Evolutionary conservation across 2,888 invertebrate species (phyloP).

Genomic region (Epirrhoe tristata): DNA sequence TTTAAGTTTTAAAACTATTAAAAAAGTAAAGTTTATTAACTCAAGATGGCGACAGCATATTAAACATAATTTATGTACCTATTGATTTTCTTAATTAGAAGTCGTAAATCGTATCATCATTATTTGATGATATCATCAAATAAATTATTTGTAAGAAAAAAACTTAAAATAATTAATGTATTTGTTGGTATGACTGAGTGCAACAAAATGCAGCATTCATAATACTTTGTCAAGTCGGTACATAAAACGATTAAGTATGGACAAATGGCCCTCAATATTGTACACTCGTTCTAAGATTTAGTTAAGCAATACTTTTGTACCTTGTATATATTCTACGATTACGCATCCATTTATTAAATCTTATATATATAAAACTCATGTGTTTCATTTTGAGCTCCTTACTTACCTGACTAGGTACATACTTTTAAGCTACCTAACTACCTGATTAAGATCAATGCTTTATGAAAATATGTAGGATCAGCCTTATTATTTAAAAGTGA

Average conservation of each 20-base stretch:
- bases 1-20: not conserved
- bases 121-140: too few species aligned
- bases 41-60: too few species aligned
- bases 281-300: slow-evolving; percentile 36
- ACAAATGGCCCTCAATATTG: slow-evolving; percentile 23
- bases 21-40: too few species aligned
- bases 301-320: slow-evolving; percentile 67
- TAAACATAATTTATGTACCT: not conserved
- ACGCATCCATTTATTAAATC: slow-evolving; percentile 55
- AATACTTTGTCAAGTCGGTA: slow-evolving; percentile 4
- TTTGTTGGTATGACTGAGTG: not conserved
- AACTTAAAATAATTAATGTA: not conserved
- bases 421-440: not conserved
- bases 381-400: slow-evolving; percentile 18
- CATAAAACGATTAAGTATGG: slow-evolving; percentile 8
- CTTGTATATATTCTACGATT: slow-evolving; percentile 55
- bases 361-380: slow-evolving; percentile 33
- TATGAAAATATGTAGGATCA: too few species aligned
- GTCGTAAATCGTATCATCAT: not conserved
- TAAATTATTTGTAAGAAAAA: not conserved
- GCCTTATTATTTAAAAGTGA: not conserved
- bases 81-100: not conserved
- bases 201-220: not conserved
- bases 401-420: not conserved
- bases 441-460: too few species aligned